These are phyloP conservation scores for Drosophila limbata DNA, from an alignment of 2,888 invertebrate genomes.

Conservation along the genomic window DNA sequence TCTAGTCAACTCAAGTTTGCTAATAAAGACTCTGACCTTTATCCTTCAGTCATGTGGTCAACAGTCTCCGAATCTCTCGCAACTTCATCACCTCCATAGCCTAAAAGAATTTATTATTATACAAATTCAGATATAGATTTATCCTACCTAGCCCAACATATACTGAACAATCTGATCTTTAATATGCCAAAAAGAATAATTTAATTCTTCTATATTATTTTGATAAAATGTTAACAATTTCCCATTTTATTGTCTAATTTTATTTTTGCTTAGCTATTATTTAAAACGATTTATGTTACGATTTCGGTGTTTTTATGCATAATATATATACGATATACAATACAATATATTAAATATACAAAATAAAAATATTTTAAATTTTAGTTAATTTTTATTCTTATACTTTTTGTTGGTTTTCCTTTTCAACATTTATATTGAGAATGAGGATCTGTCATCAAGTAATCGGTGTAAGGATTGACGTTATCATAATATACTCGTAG, in stretches of 20 bases:
- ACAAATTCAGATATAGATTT: constrained; percentile 4
- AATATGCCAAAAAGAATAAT: constrained; percentile 37
- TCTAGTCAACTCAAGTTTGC: constrained; percentile 61
- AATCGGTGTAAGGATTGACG: constrained; percentile 19
- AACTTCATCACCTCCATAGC: constrained; percentile 5
- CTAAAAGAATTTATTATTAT: constrained; percentile 8
- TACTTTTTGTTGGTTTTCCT: constrained; percentile 43
- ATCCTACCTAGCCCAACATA: constrained; percentile 23
- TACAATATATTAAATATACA: constrained; percentile 51
- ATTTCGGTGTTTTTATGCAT: constrained; percentile 63
- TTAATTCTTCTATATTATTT: constrained; percentile 36
- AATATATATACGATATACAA: constrained; percentile 55
- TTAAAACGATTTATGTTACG: constrained; percentile 52
- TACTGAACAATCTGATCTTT: constrained; percentile 42
- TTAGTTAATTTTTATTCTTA: constrained; percentile 45
- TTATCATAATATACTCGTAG: constrained; percentile 31
- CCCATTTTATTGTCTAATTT: constrained; percentile 33
- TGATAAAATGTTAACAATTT: constrained; percentile 43
- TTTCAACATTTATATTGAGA: constrained; percentile 37
- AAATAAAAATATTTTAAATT: constrained; percentile 51
- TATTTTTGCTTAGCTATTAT: constrained; percentile 41
- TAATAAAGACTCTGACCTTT: constrained; percentile 41
- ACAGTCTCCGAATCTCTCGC: constrained; percentile 40
- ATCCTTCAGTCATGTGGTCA: constrained; percentile 15
- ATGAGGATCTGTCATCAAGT: constrained; percentile 32